Percentiles rank a stretch among this genome's conserved stretches.
phyloP scores from a whole-genome alignment of 1,140 invertebrate species.

The Trypoxylus dichotomus region DNA sequence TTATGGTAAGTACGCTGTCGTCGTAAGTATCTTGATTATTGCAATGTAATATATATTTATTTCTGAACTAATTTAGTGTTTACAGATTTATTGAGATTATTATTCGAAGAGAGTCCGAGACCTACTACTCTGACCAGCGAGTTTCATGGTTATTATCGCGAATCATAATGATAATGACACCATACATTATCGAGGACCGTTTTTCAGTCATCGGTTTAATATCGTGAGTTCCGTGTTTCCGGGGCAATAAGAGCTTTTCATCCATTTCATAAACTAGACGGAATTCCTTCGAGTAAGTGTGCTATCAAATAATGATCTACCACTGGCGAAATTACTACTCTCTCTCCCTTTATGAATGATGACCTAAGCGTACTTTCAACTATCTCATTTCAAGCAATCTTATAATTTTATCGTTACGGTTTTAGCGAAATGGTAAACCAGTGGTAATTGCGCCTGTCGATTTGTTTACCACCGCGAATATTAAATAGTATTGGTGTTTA shows the following conservation, averaged over 20 bases:
- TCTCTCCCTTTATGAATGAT: background rate
- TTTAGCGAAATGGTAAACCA: background rate
- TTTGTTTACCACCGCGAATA: background rate
- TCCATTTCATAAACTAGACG: background rate
- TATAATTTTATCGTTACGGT: background rate
- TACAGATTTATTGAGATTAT: too few relatives aligned
- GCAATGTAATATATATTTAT: too few relatives aligned
- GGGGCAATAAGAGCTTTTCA: background rate
- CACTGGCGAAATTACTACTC: background rate
- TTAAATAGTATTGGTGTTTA: background rate
- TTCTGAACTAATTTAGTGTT: too few relatives aligned
- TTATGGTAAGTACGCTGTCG: too few relatives aligned
- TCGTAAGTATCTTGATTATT: too few relatives aligned
- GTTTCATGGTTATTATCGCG: too few relatives aligned
- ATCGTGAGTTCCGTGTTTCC: background rate
- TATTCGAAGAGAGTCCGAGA: too few relatives aligned
- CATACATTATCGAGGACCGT: too few relatives aligned
- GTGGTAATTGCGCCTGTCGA: background rate
- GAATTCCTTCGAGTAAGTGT: background rate
- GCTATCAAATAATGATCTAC: background rate
- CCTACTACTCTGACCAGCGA: too few relatives aligned
- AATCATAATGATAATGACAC: too few relatives aligned
- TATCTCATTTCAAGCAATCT: background rate
- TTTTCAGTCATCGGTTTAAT: background rate
- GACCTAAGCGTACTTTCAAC: background rate